phyloP scores from a whole-genome alignment of 2,797 vertebrate species.

The Sebastes reedi region DNA sequence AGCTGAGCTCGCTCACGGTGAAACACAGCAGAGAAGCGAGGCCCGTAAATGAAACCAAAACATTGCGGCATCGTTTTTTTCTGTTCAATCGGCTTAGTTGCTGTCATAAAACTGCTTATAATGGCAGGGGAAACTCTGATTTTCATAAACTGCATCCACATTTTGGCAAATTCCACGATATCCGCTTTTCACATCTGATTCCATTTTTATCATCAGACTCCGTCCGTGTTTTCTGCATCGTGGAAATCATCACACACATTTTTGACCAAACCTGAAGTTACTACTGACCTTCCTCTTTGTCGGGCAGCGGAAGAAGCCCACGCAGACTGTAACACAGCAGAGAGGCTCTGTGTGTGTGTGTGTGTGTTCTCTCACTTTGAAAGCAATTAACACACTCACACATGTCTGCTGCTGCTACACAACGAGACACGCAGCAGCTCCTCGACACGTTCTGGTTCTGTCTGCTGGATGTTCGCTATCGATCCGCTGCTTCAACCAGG shows the following conservation, averaged over 20 bases:
- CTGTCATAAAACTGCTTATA: too few species aligned
- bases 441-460: neutral
- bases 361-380: neutral
- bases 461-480: slow-evolving; percentile 22
- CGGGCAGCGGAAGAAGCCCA: slow-evolving; percentile 9
- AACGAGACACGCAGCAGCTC: neutral
- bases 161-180: too few species aligned
- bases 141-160: too few species aligned
- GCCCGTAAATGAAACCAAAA: too few species aligned
- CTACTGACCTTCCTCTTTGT: slow-evolving; percentile 26
- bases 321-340: slow-evolving; percentile 11
- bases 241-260: too few species aligned
- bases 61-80: accelerated
- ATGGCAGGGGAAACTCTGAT: too few species aligned
- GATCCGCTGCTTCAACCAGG: slow-evolving; percentile 20
- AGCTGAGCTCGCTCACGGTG: too few species aligned
- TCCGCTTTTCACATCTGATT: too few species aligned
- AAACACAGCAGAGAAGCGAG: too few species aligned
- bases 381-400: slow-evolving; percentile 22
- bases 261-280: slow-evolving; percentile 9
- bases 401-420: neutral
- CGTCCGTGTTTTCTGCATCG: too few species aligned
- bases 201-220: too few species aligned
- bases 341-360: neutral
- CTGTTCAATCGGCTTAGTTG: too few species aligned